Evolutionary conservation across 2,888 invertebrate genomes (phyloP), one percentile per base, ranked within the genome.

Genomic region (Rhagonycha lutea): DNA sequence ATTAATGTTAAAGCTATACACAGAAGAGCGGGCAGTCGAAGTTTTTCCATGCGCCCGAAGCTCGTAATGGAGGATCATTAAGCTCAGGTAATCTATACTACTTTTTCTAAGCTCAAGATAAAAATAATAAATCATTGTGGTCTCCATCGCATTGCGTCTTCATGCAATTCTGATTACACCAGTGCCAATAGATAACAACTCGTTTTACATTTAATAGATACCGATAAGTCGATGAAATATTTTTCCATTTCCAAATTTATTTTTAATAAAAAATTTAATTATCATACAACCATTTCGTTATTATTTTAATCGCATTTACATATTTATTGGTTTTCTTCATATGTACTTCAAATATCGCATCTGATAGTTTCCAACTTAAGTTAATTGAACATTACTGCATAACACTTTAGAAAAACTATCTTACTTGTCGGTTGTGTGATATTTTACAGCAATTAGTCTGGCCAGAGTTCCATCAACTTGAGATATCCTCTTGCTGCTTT

Each of bases 11-110:
- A 72, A 72, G 72, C 71, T 72, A 70, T 76, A 78, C 23, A 61
- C 74, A 79, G n/a, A 47, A 47, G 47, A 47, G 47, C 77, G 79
- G 79, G 78, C 79, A 80, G 79, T 80, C 78, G 81, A 82, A 82
- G 83, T 84, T 85, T 84, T 84, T 83, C 82, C 81, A 79, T 81
- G 81, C 81, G 81, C 82, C 81, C 79, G 82, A 78, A 82, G 81
- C 82, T 85, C 85, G 86, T 87, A 87, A 87, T 87, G 87, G 87
- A 82, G 83, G 85, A 87, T 88, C 88, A 87, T 88, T 88, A 87
- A 86, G 85, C 84, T 81, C 86, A 86, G 87, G 87, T 87, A 87
- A 87, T 87, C 87, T 87, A 83, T 85, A 81, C 83, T 82, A 82
- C 83, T 84, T 85, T 86, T 85, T 84, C 81, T 83, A 85, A 84